These are phyloP conservation scores for Hippocampus mohnikei DNA, from an alignment of 2,113 vertebrate genomes.

Conservation along the genomic window DNA sequence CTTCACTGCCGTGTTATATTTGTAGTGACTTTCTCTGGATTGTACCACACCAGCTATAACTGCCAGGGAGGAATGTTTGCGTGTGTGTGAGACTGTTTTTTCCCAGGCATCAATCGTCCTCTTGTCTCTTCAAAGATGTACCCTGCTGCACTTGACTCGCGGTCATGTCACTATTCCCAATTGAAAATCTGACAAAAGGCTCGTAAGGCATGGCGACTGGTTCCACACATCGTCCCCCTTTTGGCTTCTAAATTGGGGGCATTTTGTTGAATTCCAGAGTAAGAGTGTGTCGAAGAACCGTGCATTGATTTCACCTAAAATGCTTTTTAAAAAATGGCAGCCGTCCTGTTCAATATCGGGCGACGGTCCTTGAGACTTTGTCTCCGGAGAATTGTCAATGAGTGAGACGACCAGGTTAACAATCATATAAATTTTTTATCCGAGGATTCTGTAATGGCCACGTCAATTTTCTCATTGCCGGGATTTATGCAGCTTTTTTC, in stretches of 20 bases:
- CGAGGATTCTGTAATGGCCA: neutral
- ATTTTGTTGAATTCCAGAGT: no score
- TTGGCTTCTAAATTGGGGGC: neutral
- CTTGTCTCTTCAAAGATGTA: conserved; percentile 11
- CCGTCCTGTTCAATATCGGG: neutral
- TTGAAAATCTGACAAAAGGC: neutral
- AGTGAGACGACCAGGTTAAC: neutral
- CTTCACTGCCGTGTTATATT: conserved; percentile 10
- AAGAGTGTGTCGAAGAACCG: neutral
- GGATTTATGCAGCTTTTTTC: conserved; percentile 11
- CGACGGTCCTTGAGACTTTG: neutral
- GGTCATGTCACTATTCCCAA: neutral
- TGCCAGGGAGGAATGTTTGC: conserved; percentile 50
- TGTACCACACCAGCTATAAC: conserved; percentile 21
- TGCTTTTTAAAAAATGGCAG: neutral
- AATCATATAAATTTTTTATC: neutral
- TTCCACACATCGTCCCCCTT: neutral
- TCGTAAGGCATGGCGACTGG: neutral
- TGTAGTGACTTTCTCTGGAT: conserved; percentile 22
- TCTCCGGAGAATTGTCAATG: neutral
- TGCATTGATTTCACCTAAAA: neutral
- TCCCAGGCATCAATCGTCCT: conserved; percentile 43
- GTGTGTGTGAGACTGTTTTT: conserved; percentile 35
- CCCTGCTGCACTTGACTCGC: neutral
- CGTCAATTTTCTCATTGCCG: neutral